Percentiles rank a stretch among this genome's conserved stretches.
These are phyloP conservation scores for Sander lucioperca DNA, from an alignment of 2,113 vertebrate genomes.

Conservation along the genomic window DNA sequence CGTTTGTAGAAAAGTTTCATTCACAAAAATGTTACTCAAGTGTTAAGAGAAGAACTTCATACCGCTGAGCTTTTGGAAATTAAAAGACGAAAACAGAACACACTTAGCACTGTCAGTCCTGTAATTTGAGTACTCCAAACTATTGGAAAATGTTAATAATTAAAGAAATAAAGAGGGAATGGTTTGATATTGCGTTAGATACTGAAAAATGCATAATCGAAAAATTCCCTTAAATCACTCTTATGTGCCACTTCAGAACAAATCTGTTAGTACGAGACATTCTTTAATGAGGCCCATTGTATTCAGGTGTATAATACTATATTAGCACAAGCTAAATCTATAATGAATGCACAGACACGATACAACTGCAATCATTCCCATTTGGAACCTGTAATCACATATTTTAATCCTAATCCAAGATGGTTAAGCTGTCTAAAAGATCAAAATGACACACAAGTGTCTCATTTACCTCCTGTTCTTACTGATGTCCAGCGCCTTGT, in stretches of 20 bases:
- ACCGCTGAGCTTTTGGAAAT: too few relatives aligned
- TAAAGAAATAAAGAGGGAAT: too few relatives aligned
- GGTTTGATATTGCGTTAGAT: too few relatives aligned
- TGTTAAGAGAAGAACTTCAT: neutral
- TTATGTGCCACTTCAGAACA: neutral
- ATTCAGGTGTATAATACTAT: neutral
- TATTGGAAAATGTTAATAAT: neutral
- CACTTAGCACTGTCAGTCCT: neutral
- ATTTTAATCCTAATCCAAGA: neutral
- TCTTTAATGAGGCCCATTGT: neutral
- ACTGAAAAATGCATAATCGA: too few relatives aligned
- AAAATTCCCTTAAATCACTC: neutral
- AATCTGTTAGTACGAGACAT: neutral
- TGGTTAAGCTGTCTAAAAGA: neutral
- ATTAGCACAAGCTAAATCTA: neutral
- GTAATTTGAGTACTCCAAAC: neutral
- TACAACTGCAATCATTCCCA: neutral
- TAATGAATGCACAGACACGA: neutral
- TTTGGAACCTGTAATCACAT: neutral
- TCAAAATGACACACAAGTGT: neutral
- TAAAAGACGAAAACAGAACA: neutral
- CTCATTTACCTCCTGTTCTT: conserved; percentile 85
- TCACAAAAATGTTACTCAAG: neutral
- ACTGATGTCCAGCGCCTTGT: conserved; percentile 88
- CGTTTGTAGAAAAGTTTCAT: neutral